phyloP scores from a whole-genome alignment of 92 coral and sea anemone species.

The Palythoa grandis region DNA sequence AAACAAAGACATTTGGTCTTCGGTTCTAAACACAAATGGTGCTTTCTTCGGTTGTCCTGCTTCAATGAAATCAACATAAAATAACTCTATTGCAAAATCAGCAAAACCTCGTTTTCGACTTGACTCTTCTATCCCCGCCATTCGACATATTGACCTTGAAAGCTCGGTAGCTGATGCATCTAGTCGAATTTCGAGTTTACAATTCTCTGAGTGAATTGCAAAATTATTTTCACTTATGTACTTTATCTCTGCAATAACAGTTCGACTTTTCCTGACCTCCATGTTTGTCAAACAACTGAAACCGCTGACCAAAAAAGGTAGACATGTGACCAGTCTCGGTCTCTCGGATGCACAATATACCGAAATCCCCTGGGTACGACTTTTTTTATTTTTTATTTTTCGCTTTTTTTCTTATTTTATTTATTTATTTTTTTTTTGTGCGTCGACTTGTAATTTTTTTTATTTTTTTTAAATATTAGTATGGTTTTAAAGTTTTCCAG shows the following conservation, averaged over 20 bases:
- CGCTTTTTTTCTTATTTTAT: not conserved
- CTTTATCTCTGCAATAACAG: not conserved
- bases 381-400: not conserved
- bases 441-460: not conserved
- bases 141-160: slow-evolving; percentile 36
- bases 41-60: slow-evolving; percentile 33
- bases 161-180: slow-evolving; percentile 37
- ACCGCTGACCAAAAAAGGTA: slow-evolving; percentile 27
- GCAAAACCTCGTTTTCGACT: slow-evolving; percentile 51
- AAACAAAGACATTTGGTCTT: slow-evolving; percentile 41
- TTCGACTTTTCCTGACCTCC: slow-evolving; percentile 17
- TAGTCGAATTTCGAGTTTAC: slow-evolving; percentile 45
- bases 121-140: slow-evolving; percentile 52
- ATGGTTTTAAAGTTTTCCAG: slow-evolving; percentile 23
- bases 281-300: slow-evolving; percentile 39
- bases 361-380: not conserved
- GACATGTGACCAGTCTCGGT: slow-evolving; percentile 18
- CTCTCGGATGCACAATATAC: slow-evolving; percentile 3
- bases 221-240: not conserved
- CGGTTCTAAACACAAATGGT: slow-evolving; percentile 29
- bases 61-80: slow-evolving; percentile 45
- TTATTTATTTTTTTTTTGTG: not conserved
- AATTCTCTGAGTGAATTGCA: slow-evolving; percentile 51
- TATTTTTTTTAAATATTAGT: not conserved
- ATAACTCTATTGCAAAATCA: slow-evolving; percentile 46